These are phyloP conservation scores for Mechanitis messenoides DNA, from an alignment of 2,888 invertebrate genomes.

Conservation along the genomic window DNA sequence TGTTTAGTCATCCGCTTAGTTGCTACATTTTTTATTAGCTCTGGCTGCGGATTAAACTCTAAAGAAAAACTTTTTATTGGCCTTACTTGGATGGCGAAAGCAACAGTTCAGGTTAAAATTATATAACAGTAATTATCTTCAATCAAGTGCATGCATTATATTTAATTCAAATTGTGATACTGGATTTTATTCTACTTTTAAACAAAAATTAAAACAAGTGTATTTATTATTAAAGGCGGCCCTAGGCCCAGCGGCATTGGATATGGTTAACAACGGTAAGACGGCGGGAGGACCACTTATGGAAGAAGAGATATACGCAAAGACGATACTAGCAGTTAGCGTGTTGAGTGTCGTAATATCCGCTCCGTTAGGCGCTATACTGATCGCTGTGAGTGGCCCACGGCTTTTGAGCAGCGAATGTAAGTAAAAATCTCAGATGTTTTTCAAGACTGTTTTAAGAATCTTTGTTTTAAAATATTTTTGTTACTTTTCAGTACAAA, in stretches of 20 bases:
- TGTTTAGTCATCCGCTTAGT: constrained; percentile 78
- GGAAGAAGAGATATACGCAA: constrained; percentile 71
- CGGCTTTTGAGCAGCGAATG: constrained; percentile 59
- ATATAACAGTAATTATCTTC: too few species aligned
- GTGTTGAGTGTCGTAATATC: constrained; percentile 85
- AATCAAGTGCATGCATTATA: too few species aligned
- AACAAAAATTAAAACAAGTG: not conserved
- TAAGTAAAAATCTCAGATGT: constrained; percentile 31
- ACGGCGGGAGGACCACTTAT: constrained; percentile 58
- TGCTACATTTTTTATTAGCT: constrained; percentile 78
- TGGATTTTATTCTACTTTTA: too few species aligned
- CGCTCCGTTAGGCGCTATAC: constrained; percentile 83
- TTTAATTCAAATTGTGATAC: too few species aligned
- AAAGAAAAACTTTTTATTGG: constrained; percentile 91
- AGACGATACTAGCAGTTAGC: constrained; percentile 80
- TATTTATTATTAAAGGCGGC: constrained; percentile 74
- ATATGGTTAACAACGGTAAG: constrained; percentile 58
- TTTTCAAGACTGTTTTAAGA: not conserved
- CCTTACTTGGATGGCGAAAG: constrained; percentile 91
- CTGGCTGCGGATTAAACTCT: constrained; percentile 82
- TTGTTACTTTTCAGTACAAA: constrained; percentile 25
- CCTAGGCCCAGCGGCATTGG: constrained; percentile 81
- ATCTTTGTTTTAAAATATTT: not conserved
- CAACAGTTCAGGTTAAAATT: constrained; percentile 85
- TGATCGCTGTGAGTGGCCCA: constrained; percentile 82